These are phyloP conservation scores for Brachyhypopomus occidentalis DNA, from an alignment of 2,113 vertebrate species.

Conservation along the genomic window DNA sequence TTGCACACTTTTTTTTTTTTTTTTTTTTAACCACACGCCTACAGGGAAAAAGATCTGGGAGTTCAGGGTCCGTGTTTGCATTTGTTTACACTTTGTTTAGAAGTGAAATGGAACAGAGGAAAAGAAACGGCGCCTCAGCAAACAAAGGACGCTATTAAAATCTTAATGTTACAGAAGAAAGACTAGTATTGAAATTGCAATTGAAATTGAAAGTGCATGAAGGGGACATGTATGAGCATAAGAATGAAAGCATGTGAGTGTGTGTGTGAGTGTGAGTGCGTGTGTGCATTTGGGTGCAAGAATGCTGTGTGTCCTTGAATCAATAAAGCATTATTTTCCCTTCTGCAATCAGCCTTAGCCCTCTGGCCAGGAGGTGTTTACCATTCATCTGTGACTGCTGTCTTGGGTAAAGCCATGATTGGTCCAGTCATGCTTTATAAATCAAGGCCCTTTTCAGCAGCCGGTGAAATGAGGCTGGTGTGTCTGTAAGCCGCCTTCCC, in stretches of 20 bases:
- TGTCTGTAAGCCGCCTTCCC: slow-evolving; percentile 7
- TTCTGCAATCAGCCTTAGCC: slow-evolving; percentile 23
- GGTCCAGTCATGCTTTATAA: slow-evolving; percentile 44
- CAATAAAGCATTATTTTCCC: slow-evolving; percentile 53
- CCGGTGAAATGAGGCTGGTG: slow-evolving; percentile 18
- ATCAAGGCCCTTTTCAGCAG: slow-evolving; percentile 35
- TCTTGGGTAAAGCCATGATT: slow-evolving; percentile 37
- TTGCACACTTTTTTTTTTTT: not conserved
- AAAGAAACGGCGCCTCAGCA: slow-evolving; percentile 4
- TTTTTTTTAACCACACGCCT: not conserved
- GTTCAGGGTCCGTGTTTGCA: not conserved
- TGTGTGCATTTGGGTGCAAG: slow-evolving; percentile 1
- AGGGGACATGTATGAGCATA: not conserved
- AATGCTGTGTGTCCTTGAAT: slow-evolving; percentile 40
- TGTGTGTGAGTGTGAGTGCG: slow-evolving; percentile 4
- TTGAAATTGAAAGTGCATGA: not conserved
- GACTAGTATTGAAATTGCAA: not conserved
- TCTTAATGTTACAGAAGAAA: not conserved
- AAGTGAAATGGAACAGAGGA: not conserved
- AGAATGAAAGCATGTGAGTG: slow-evolving; percentile 3
- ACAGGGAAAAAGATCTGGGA: not conserved
- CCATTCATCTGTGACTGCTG: slow-evolving; percentile 38
- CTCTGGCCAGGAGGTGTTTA: slow-evolving; percentile 43
- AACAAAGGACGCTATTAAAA: slow-evolving; percentile 12
- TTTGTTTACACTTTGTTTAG: not conserved